phyloP scores from a whole-genome alignment of 2,797 vertebrate genomes.

The Hyperoplus lanceolatus region DNA sequence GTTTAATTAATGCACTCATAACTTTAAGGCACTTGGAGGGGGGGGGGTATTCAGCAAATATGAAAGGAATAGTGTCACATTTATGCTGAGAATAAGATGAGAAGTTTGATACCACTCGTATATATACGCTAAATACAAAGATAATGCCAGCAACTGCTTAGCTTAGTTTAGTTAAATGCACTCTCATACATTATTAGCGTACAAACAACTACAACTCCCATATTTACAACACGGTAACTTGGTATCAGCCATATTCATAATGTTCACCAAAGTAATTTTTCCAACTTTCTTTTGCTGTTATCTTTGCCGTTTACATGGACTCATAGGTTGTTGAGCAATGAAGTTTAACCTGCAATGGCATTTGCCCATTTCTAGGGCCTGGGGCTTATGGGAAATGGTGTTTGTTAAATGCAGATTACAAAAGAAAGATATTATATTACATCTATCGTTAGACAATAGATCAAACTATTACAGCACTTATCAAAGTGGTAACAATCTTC shows the following conservation, averaged over 20 bases:
- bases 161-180: background rate
- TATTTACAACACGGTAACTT: background rate
- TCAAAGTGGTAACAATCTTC: background rate
- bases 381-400: background rate
- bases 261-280: background rate
- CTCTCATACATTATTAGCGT: background rate
- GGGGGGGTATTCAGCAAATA: background rate
- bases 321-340: background rate
- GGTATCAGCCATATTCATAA: background rate
- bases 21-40: slow-evolving; percentile 22
- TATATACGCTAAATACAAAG: background rate
- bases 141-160: background rate
- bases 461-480: background rate
- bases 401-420: background rate
- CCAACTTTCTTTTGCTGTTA: background rate
- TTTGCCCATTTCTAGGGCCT: background rate
- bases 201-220: background rate
- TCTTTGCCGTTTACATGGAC: background rate
- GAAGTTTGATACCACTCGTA: background rate
- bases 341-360: background rate
- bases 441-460: background rate
- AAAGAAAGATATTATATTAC: background rate
- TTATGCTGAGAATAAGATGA: background rate
- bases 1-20: background rate
- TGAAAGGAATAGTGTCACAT: background rate